phyloP scores from a whole-genome alignment of 2,113 vertebrate species.

The cat (Felis catus) region F.catus_Fca126_mat1.0 CM031414.1:29645001-29645500 shows the following conservation, averaged over 20 bases:
- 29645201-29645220: neutral
- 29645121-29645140: neutral
- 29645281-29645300: neutral
- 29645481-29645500: neutral
- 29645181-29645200: neutral
- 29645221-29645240: neutral
- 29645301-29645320: neutral
- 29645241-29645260: neutral
- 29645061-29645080: slow-evolving; percentile 8
- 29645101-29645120: slow-evolving; percentile 2
- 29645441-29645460: neutral
- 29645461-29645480: neutral
- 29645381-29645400: neutral
- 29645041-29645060: neutral
- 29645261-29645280: neutral
- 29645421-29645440: slow-evolving; percentile 24
- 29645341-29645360: neutral
- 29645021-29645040: neutral
- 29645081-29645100: neutral
- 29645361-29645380: neutral
- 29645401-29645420: slow-evolving; percentile 18
- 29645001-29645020: neutral
- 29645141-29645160: neutral
- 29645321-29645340: slow-evolving; percentile 23
- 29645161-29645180: neutral